These are phyloP conservation scores for Propsilocerus akamusi DNA, from an alignment of 1,140 invertebrate genomes.

Conservation along the genomic window DNA sequence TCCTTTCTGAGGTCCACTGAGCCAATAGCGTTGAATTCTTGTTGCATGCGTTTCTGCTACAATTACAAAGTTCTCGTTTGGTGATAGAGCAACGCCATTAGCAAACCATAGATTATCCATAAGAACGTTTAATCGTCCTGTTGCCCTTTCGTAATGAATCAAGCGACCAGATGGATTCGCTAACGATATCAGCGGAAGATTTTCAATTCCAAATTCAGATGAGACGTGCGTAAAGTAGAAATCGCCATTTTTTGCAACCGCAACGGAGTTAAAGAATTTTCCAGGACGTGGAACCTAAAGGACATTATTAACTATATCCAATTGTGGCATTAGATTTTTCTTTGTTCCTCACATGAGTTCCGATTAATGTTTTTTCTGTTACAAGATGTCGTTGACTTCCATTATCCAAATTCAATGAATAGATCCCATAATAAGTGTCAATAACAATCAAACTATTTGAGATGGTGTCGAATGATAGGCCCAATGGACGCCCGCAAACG, in stretches of 20 bases:
- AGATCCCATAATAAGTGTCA: constrained; percentile 69
- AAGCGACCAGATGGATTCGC: constrained; percentile 52
- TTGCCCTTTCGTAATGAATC: constrained; percentile 30
- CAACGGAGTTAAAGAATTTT: constrained; percentile 35
- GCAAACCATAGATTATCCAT: constrained; percentile 49
- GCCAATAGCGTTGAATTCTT: constrained; percentile 39
- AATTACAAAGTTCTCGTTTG: constrained; percentile 57
- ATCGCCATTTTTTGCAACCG: constrained; percentile 45
- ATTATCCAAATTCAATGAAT: constrained; percentile 52
- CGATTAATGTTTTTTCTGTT: constrained; percentile 26
- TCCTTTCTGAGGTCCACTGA: constrained; percentile 49
- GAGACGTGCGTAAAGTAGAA: constrained; percentile 60
- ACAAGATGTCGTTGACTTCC: constrained; percentile 35
- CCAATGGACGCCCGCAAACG: constrained; percentile 66
- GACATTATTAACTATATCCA: background rate
- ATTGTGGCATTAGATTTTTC: background rate
- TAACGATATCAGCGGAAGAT: constrained; percentile 37
- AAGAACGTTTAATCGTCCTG: constrained; percentile 37
- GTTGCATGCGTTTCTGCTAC: constrained; percentile 40
- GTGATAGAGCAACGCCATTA: constrained; percentile 54
- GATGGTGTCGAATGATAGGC: constrained; percentile 46
- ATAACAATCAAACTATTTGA: constrained; percentile 45
- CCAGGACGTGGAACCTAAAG: constrained; percentile 17
- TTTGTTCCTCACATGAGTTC: constrained; percentile 13
- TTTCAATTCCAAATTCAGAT: constrained; percentile 39